Base-by-base conservation (phyloP, 2,797 vertebrate genomes). In the Sciaenops ocellatus region DNA sequence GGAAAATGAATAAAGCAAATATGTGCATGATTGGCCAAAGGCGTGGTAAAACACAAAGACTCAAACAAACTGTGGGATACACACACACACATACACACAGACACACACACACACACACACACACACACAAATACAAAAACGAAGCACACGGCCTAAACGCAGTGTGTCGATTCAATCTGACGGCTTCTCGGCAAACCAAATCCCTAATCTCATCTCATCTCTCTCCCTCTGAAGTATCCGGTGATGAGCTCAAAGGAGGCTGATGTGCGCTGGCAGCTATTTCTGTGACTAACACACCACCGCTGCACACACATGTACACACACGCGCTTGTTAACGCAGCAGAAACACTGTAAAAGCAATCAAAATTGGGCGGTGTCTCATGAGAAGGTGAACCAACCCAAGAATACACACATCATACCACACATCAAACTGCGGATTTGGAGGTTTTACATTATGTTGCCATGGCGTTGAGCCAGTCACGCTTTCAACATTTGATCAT, bases 171-270 rank as follows among this genome's bases (percentile, higher is more conserved):
- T 88, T 86, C 84, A 86, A 87, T 90, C 87, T 80, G 86, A 89
- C 74, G 55, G 85, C 70, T 88, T 83, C 84, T 89, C 73, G 2
- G 62, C 74, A 85, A 85, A 78, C 74, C 85, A 86, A 90, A 91
- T 91, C 87, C 88, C 84, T 90, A 85, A 91, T 93, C 89, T 91
- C 79, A 89, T 89, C 89, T 83, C 83, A 78, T 88, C 82, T 86
- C 79, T 85, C 63, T 64, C 80, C 55, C 85, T 91, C 84, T 90
- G 79, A 88, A 89, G 89, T 86, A 84, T 84, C 85, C 80, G 75
- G 76, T 87, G 89, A 92, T 83, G 90, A 90, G 86, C 89, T 91
- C 78, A 86, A 86, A 89, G 92, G 88, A 88, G 80, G 77, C 80
- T 83, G 87, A 87, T 83, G 78, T 74, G 76, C 38, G 6, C 80